phyloP scores from a whole-genome alignment of 2,797 vertebrate genomes.

The Sebastes kiyomatsui region DNA sequence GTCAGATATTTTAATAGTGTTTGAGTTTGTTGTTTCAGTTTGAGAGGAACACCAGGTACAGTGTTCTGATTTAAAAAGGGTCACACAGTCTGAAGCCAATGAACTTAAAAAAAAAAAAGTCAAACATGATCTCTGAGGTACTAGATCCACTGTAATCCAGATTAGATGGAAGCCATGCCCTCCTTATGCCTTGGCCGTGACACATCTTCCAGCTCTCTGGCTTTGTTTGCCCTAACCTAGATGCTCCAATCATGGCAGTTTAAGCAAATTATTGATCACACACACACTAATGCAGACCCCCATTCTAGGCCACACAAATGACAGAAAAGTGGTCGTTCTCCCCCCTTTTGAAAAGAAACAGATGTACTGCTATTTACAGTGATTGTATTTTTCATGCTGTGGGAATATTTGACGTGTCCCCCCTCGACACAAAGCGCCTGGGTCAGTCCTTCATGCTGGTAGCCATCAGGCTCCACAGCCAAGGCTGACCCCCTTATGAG shows the following conservation, averaged over 20 bases:
- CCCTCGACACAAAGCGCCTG: too few relatives aligned
- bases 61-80: background rate
- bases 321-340: background rate
- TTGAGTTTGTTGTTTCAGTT: background rate
- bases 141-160: constrained; percentile 69
- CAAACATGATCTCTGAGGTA: constrained; percentile 49
- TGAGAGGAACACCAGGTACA: background rate
- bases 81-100: constrained; percentile 19
- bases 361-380: background rate
- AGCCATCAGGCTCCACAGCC: too few relatives aligned
- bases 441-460: too few relatives aligned
- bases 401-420: background rate
- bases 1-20: background rate
- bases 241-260: constrained; percentile 11
- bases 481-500: too few relatives aligned
- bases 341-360: background rate
- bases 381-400: background rate
- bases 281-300: background rate
- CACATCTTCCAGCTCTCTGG: constrained; percentile 33
- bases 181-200: constrained; percentile 23
- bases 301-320: background rate
- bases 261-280: constrained; percentile 44
- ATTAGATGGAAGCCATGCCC: constrained; percentile 57
- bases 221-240: constrained; percentile 19
- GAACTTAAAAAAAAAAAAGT: constrained; percentile 39